A percentile compares a stretch with the other conserved stretches of the same genome.
phyloP scores from a whole-genome alignment of 2,797 vertebrate genomes.

The Lepus oiostolus region DNA sequence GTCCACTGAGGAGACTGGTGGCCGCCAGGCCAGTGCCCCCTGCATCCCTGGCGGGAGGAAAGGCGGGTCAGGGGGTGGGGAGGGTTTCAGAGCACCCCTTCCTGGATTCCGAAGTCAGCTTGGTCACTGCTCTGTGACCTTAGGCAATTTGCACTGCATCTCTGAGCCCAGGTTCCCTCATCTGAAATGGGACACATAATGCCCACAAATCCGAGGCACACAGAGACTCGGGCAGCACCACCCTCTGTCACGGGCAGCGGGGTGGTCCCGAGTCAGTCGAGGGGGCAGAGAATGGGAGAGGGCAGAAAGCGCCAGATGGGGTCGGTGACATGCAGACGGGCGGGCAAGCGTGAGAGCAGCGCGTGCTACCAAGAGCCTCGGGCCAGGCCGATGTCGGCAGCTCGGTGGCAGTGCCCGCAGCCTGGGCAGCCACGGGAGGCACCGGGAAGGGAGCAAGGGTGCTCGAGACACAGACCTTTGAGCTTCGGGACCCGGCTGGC shows the following conservation, averaged over 20 bases:
- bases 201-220: too few relatives aligned
- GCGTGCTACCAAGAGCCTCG: background rate
- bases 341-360: conserved; percentile 36
- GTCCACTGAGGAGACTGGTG: background rate
- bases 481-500: conserved; percentile 87
- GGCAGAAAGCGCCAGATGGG: conserved; percentile 12
- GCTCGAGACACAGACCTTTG: conserved; percentile 88
- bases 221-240: background rate
- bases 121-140: background rate
- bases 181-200: background rate
- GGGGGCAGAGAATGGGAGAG: conserved; percentile 53
- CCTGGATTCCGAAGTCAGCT: background rate
- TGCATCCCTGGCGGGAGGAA: background rate
- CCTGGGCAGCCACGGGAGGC: conserved; percentile 57
- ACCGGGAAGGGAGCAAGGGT: background rate
- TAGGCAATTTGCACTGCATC: background rate
- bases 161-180: background rate
- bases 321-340: conserved; percentile 86
- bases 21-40: background rate
- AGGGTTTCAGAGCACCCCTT: background rate
- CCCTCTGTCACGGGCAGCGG: background rate
- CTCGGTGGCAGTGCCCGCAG: conserved; percentile 75
- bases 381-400: conserved; percentile 67
- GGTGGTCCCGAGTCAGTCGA: background rate
- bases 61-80: background rate